phyloP scores from a whole-genome alignment of 1,140 invertebrate species.

The Anthonomus grandis region DNA sequence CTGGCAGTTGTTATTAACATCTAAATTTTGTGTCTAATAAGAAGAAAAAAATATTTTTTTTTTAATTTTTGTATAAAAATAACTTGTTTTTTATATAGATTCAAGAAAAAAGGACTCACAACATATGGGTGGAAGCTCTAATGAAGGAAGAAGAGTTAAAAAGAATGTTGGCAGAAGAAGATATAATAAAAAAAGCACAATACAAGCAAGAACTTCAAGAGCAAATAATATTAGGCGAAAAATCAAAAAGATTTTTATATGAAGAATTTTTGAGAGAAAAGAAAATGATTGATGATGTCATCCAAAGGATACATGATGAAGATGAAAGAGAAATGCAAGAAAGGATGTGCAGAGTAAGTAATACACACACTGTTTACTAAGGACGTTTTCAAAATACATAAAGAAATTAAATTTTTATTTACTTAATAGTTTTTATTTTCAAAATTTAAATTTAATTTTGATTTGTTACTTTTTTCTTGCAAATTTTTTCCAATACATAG shows the following conservation, averaged over 20 bases:
- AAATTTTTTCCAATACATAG: too few species aligned
- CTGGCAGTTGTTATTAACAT: background rate
- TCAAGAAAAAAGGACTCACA: constrained; percentile 24
- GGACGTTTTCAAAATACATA: background rate
- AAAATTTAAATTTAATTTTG: too few species aligned
- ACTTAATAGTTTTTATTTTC: too few species aligned
- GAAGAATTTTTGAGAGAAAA: constrained; percentile 50
- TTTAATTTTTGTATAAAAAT: too few species aligned
- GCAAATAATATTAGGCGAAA: constrained; percentile 47
- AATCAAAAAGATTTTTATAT: constrained; percentile 43
- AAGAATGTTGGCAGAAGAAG: constrained; percentile 30
- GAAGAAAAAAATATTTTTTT: too few species aligned
- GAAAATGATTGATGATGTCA: constrained; percentile 48
- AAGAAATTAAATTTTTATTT: background rate
- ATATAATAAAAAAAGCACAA: constrained; percentile 39
- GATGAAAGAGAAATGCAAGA: constrained; percentile 42
- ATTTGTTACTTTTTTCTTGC: too few species aligned
- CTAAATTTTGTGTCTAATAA: background rate
- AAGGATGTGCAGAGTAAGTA: constrained; percentile 36
- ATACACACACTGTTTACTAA: too few species aligned
- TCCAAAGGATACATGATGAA: constrained; percentile 47
- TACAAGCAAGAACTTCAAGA: constrained; percentile 47
- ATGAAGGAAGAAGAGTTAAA: constrained; percentile 33
- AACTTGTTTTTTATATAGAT: constrained; percentile 25
- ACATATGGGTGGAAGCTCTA: constrained; percentile 28